Evolutionary conservation across 2,888 invertebrate genomes (phyloP), one percentile per base, ranked within the genome.

Genomic region (Cataglyphis livida): DNA sequence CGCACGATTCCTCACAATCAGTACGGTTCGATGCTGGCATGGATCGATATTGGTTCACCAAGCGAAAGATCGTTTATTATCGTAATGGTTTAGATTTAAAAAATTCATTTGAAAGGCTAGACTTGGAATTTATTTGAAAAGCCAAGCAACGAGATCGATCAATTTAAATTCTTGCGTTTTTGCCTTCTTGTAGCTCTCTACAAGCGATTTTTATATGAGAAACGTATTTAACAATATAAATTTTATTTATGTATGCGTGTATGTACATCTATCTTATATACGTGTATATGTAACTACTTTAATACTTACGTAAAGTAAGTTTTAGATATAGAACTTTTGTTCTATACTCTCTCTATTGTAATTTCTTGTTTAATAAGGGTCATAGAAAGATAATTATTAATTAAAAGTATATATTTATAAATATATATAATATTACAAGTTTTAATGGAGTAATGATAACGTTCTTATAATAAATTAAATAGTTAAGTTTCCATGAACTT

Each of bases 31-130:
- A 51, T n/a, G 7, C 10, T 18, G 44, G 15, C 48, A n/a, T 5
- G 21, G 15, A 54, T 66, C n/a, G n/a, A 65, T 65, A 65, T 66
- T 65, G 9, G 3, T 51, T n/a, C 3, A 28, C 15, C 10, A 28
- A 54, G 12, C 1, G n/a, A 38, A 54, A 41, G n/a, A 41, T 76
- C 28, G 15, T 74, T 74, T 64, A 25, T 76, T 66, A 57, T 28
- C 18, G 12, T 54, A 76, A 41, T 7, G 9, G 41, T 21, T 57
- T 54, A 15, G 15, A 48, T 0, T 54, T 38, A 1, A 66, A 57
- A 44, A 44, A 12, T 18, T 66, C 7, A 6, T n/a, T 51, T 51
- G n/a, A 51, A 51, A 51, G n/a, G n/a, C 48, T 48, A 18, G 48
- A 48, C 48, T 7, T 51, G 7, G 48, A n/a, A n/a, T 51, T 76